Evolutionary conservation across 1,140 invertebrate genomes (phyloP), one percentile per base, ranked within the genome.

Genomic region (Drosophila bifasciata): DNA sequence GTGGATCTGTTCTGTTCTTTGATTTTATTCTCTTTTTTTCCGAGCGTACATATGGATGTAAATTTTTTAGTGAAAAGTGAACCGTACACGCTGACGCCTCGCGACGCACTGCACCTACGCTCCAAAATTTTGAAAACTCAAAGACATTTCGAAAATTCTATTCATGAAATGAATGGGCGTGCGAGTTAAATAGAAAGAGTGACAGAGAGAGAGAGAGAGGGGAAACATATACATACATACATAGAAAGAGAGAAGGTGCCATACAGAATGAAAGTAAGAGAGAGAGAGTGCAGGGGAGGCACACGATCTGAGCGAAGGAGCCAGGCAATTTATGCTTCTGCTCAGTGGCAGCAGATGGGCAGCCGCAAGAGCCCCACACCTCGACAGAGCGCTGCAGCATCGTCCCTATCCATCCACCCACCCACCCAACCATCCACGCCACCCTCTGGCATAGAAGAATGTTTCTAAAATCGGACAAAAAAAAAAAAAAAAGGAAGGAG

Each of bases 61-160:
- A 9, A 36, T 43, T 55, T 45, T 43, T 55, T 45, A 28, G 45
- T 17, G 45, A 51, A 64, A 44, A 50, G 66, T 57, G 77, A 88
- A 81, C 83, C 70, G 83, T 66, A 88, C 86, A 85, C 71, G 78
- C 74, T 81, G 88, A 91, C 89, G 90, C 90, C 70, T 57, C 79
- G 79, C 85, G 81, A 90, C 86, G 88, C 76, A 91, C 90, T 91
- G 90, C 90, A 91, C 89, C 90, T 89, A 91, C 89, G 90, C 86
- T 91, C 89, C 79, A 91, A 89, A 89, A 85, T 85, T 85, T 89
- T 57, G 66, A 86, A 88, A 88, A 88, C 81, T 88, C 83, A 88
- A 86, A 86, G 81, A 86, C 81, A 72, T 80, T 88, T 76, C 52
- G 75, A 85, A 84, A 85, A 86, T 84, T 85, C 81, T 85, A 75